These are phyloP conservation scores for Catocala nupta DNA, from an alignment of 2,888 invertebrate genomes.

Conservation along the genomic window DNA sequence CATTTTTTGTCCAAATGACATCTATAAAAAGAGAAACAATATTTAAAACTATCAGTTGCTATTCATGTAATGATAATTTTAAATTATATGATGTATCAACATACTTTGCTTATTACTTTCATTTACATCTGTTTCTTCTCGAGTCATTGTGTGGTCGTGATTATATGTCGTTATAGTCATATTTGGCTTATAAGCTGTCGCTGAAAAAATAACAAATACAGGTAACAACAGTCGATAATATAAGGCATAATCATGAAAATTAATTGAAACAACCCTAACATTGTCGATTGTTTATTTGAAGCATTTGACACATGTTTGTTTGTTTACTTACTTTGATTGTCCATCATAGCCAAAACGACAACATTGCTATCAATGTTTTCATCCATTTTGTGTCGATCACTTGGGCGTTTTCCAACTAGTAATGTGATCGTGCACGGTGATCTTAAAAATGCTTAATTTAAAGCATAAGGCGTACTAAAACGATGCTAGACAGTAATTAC, in stretches of 20 bases:
- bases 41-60: too few species aligned
- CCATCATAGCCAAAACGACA: slow-evolving; percentile 71
- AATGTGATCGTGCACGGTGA: slow-evolving; percentile 10
- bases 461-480: neutral
- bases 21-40: slow-evolving; percentile 51
- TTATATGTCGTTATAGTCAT: slow-evolving; percentile 60
- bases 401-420: slow-evolving; percentile 51
- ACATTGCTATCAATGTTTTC: slow-evolving; percentile 72
- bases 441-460: neutral
- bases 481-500: neutral
- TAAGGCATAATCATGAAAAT: too few species aligned
- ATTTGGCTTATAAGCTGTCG: slow-evolving; percentile 64
- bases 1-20: slow-evolving; percentile 74
- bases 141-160: slow-evolving; percentile 56
- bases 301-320: slow-evolving; percentile 17
- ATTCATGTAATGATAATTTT: neutral
- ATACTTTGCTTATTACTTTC: slow-evolving; percentile 73
- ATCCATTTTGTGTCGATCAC: slow-evolving; percentile 59
- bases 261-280: too few species aligned
- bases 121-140: slow-evolving; percentile 64
- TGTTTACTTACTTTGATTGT: slow-evolving; percentile 66
- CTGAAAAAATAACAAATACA: slow-evolving; percentile 35
- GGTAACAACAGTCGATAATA: too few species aligned
- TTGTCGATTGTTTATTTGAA: neutral
- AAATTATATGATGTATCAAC: slow-evolving; percentile 34